phyloP scores from a whole-genome alignment of 2,113 vertebrate genomes.

The Tilapia sparmanii region DNA sequence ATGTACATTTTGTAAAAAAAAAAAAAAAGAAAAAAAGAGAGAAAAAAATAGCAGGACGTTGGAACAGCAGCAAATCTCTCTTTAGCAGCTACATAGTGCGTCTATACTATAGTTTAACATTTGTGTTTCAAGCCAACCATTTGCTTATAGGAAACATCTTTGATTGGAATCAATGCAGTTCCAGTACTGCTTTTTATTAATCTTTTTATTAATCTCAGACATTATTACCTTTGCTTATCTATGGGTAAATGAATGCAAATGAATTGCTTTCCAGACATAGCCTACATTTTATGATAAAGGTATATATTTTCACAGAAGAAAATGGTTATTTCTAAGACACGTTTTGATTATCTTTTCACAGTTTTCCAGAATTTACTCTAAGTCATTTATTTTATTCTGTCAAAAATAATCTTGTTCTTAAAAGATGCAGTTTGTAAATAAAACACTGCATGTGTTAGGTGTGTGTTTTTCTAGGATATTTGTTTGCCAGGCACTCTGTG shows the following conservation, averaged over 20 bases:
- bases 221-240: slow-evolving; percentile 84
- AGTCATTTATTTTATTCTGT: slow-evolving; percentile 80
- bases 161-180: slow-evolving; percentile 80
- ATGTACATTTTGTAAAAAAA: slow-evolving; percentile 82
- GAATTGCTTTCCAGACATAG: slow-evolving; percentile 66
- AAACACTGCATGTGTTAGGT: slow-evolving; percentile 40
- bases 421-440: slow-evolving; percentile 64
- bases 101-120: slow-evolving; percentile 14
- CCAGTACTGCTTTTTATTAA: slow-evolving; percentile 79
- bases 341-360: slow-evolving; percentile 77
- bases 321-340: slow-evolving; percentile 85
- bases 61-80: slow-evolving; percentile 70
- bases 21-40: background rate
- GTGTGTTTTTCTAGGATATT: background rate
- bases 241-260: slow-evolving; percentile 74
- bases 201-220: slow-evolving; percentile 79
- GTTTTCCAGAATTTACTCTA: slow-evolving; percentile 71
- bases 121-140: slow-evolving; percentile 77
- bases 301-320: slow-evolving; percentile 85
- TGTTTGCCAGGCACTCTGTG: fast-evolving
- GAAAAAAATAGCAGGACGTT: background rate
- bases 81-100: slow-evolving; percentile 63
- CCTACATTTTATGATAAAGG: slow-evolving; percentile 75
- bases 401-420: slow-evolving; percentile 65
- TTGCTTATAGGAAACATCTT: slow-evolving; percentile 72